These are phyloP conservation scores for Alviniconcha strummeri DNA, from an alignment of 2,888 invertebrate species.

Conservation along the genomic window DNA sequence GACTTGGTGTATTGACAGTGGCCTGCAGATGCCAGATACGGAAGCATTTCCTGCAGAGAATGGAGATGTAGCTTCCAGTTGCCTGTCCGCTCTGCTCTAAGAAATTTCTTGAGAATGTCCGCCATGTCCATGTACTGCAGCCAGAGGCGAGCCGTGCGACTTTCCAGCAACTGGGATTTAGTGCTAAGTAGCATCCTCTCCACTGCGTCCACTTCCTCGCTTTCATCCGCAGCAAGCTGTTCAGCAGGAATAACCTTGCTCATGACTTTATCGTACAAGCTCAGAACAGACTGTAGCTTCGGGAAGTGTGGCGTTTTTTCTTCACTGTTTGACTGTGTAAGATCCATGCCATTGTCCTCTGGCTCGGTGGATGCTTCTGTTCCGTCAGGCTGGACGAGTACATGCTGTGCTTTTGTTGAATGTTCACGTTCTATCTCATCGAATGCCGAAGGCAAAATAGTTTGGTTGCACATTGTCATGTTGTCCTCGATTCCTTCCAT, in stretches of 20 bases:
- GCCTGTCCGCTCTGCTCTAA: constrained; percentile 15
- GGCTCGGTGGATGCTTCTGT: too few species aligned
- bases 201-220: not conserved
- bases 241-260: not conserved
- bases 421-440: too few species aligned
- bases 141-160: not conserved
- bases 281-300: not conserved
- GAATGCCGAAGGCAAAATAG: too few species aligned
- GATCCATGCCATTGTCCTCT: too few species aligned
- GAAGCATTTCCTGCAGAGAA: constrained; percentile 8
- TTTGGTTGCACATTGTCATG: too few species aligned
- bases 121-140: not conserved
- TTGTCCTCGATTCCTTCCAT: not conserved
- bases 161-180: not conserved
- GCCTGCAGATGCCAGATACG: constrained; percentile 2
- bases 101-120: not conserved
- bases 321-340: too few species aligned
- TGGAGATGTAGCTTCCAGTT: constrained; percentile 14
- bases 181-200: not conserved
- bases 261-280: not conserved
- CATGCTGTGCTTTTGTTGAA: too few species aligned
- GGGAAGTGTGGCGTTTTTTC: too few species aligned
- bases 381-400: too few species aligned
- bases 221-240: not conserved
- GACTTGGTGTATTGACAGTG: constrained; percentile 11